Evolutionary conservation across 2,797 vertebrate species (phyloP).

Genomic region (Argya squamiceps): DNA sequence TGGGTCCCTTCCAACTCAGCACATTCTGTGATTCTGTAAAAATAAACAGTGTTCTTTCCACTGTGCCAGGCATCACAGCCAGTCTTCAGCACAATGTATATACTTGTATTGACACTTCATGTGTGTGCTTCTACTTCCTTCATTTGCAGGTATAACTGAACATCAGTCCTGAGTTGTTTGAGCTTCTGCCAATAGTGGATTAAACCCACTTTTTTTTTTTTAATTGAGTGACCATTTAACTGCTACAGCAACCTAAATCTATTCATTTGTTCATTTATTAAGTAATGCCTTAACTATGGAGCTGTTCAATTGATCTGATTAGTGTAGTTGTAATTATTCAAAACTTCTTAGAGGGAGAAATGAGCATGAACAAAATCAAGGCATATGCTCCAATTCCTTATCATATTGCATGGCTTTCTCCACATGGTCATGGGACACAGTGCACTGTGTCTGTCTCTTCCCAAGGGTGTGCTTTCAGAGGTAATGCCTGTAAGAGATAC

Average conservation of each 20-base stretch:
- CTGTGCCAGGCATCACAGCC: not conserved
- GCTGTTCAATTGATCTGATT: not conserved
- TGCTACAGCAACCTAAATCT: not conserved
- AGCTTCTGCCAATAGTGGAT: not conserved
- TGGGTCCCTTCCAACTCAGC: not conserved
- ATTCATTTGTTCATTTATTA: not conserved
- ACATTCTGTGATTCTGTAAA: not conserved
- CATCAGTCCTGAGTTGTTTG: not conserved
- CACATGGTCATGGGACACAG: accelerated
- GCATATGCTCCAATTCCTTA: not conserved
- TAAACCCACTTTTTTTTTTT: not conserved
- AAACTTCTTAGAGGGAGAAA: not conserved
- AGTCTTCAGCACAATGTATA: not conserved
- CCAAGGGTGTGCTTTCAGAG: not conserved
- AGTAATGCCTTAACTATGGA: not conserved
- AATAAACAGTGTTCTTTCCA: not conserved
- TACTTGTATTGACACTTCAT: not conserved
- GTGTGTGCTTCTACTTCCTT: not conserved
- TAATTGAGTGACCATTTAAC: not conserved
- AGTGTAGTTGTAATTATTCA: not conserved
- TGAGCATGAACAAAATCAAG: not conserved
- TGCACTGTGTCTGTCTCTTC: not conserved
- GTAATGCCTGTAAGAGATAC: not conserved
- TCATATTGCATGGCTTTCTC: not conserved
- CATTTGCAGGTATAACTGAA: not conserved